Percentiles rank a stretch among this genome's conserved stretches.
Conservation (phyloP, 1,140 invertebrate species). For the Eubasilissa regina region DNA sequence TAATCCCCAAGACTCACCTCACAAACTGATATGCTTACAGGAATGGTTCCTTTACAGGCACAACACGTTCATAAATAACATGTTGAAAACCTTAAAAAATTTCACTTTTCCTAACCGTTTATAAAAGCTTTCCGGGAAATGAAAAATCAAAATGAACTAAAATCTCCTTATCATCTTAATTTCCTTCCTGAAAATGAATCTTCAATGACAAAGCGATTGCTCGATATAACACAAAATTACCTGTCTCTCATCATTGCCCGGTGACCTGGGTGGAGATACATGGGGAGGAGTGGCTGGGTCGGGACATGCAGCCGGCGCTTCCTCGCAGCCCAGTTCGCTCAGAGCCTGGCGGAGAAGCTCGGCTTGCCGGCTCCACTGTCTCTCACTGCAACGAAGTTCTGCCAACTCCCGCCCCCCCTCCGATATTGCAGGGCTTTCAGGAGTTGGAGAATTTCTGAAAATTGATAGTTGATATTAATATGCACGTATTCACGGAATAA, state of each 20-base stretch:
- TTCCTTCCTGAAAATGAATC: no score
- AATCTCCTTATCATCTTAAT: no score
- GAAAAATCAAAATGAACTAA: no score
- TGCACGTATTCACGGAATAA: no score
- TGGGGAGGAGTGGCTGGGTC: conserved; percentile 68
- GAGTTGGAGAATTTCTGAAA: conserved; percentile 67
- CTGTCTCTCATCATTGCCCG: conserved; percentile 51
- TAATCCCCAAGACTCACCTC: no score
- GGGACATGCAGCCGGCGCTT: conserved; percentile 88
- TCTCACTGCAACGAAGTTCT: conserved; percentile 82
- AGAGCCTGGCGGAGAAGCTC: conserved; percentile 88
- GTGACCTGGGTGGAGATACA: conserved; percentile 65
- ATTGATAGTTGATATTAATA: not conserved
- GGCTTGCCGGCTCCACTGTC: conserved; percentile 84
- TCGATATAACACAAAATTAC: conserved; percentile 33
- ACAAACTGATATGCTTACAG: no score
- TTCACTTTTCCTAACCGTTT: no score
- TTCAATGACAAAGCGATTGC: not conserved
- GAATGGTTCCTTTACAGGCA: no score
- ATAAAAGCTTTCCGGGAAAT: no score
- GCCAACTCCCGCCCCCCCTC: conserved; percentile 66
- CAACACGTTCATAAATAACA: no score
- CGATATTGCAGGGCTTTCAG: conserved; percentile 64
- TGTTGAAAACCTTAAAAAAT: no score
- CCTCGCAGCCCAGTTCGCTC: conserved; percentile 87